A percentile compares a stretch with the other conserved stretches of the same genome.
Evolutionary conservation across 2,797 vertebrate genomes (phyloP).

Genomic region (Hydrophis major): DNA sequence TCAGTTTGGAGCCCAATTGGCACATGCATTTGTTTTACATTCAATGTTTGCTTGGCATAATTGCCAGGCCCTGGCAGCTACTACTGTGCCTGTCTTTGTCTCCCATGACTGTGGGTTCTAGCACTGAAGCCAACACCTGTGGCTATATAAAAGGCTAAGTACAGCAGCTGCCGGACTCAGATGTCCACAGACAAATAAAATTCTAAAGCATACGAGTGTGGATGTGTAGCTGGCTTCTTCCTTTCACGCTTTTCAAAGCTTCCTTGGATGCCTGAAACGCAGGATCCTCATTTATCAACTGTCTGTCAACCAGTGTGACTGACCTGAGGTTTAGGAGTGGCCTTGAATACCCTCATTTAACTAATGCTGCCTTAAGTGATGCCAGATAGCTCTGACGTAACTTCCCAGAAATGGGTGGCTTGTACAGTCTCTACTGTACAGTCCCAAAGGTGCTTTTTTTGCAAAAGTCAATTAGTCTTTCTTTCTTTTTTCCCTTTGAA

Average conservation of each 20-base stretch:
- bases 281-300: conserved; percentile 43
- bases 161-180: conserved; percentile 73
- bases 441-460: neutral
- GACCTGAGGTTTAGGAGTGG: conserved; percentile 23
- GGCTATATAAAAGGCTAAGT: conserved; percentile 69
- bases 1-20: conserved; percentile 69
- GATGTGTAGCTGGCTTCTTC: conserved; percentile 63
- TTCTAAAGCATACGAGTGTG: conserved; percentile 71
- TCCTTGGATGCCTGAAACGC: conserved; percentile 37
- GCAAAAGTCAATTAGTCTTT: neutral
- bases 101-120: conserved; percentile 55
- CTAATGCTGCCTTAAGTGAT: conserved; percentile 36
- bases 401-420: neutral
- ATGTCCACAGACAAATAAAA: conserved; percentile 68
- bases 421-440: accelerated
- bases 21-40: conserved; percentile 69
- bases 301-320: conserved; percentile 45
- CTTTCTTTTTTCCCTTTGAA: neutral
- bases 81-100: conserved; percentile 71
- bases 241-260: conserved; percentile 57
- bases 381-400: conserved; percentile 7
- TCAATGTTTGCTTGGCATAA: conserved; percentile 71
- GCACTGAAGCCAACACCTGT: conserved; percentile 73
- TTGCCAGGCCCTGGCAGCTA: conserved; percentile 68
- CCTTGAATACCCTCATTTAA: conserved; percentile 34